These are phyloP conservation scores for Prinia subflava DNA, from an alignment of 2,113 vertebrate species.

Conservation along the genomic window DNA sequence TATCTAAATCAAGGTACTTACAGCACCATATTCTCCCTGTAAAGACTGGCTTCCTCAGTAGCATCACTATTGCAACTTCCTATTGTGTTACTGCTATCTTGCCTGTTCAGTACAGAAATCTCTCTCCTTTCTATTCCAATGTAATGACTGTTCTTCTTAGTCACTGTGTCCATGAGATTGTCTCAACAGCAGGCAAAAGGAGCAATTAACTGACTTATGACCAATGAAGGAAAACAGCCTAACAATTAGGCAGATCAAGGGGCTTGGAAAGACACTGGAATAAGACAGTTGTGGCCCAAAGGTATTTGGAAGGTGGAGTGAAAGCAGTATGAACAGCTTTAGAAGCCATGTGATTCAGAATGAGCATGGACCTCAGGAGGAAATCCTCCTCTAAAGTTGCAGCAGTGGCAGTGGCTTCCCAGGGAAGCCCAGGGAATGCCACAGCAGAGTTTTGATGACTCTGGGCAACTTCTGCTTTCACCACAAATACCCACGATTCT, in stretches of 20 bases:
- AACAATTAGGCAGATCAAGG: not conserved
- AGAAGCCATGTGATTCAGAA: not conserved
- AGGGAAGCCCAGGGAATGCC: not conserved
- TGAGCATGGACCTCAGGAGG: not conserved
- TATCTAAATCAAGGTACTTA: not conserved
- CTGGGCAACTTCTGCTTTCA: not conserved
- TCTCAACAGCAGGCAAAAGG: not conserved
- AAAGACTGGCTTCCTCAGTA: not conserved
- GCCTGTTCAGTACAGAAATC: not conserved
- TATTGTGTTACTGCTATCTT: not conserved
- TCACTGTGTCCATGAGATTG: not conserved
- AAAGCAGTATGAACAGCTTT: not conserved
- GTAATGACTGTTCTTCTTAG: not conserved
- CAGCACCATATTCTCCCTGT: not conserved
- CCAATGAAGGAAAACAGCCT: not conserved
- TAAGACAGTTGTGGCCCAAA: not conserved
- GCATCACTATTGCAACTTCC: not conserved
- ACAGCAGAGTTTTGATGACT: not conserved
- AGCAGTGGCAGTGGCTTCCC: not conserved
- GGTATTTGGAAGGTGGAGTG: not conserved
- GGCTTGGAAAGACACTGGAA: not conserved
- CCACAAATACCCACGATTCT: not conserved
- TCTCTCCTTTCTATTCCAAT: not conserved
- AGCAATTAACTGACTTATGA: not conserved
- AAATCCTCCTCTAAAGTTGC: not conserved